Base-by-base conservation (phyloP, 2,113 vertebrate species). In the Takifugu bimaculatus region DNA sequence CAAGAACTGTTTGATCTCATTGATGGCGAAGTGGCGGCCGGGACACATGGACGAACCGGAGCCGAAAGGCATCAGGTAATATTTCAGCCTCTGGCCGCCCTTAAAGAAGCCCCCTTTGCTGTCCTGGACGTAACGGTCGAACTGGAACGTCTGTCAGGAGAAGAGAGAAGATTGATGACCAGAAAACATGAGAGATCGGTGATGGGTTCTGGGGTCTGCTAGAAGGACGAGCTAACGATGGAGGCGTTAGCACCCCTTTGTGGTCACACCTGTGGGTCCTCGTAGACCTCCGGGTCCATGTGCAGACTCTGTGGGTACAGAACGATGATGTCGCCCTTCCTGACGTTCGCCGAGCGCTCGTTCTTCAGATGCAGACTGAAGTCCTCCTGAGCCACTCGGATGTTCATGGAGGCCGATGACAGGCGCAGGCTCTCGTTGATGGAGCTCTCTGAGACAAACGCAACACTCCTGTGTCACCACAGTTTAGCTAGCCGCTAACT, bases 51-150 rank as follows among this genome's bases (percentile, higher is more conserved):
- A 90, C 76, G 83, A 65, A 51, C 96, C 96, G 1, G 92, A 93
- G 73, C 96, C 96, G 73, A 99, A 99, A 0, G 96, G 95, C 88
- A 97, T 92, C 25, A 93, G 54, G 77, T 87, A 95, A 64, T 92
- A 86, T 59, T 89, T 92, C 12, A 98, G 81, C 78, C 86, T 94
- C 82, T 90, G 93, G 9, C 91, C 92, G 13, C 78, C 65, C 84
- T 97, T 99, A 84, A 85, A 94, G 88, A 99, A 98, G 0, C 88
- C 80, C 0, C 86, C 94, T 87, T 93, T 97, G 84, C 91, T 90
- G 7, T 93, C 87, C 80, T 93, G 89, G 20, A 93, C 28, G 57
- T 91, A 99, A 32, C 96, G 95, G 87, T 96, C 90, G 14, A 92
- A 94, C 50, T 79, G 91, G 83, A 93, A 99, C 14, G 84, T 82